Evolutionary conservation across 2,797 vertebrate genomes (phyloP), one percentile per base, ranked within the genome.

Genomic region (Thamnophis elegans): DNA sequence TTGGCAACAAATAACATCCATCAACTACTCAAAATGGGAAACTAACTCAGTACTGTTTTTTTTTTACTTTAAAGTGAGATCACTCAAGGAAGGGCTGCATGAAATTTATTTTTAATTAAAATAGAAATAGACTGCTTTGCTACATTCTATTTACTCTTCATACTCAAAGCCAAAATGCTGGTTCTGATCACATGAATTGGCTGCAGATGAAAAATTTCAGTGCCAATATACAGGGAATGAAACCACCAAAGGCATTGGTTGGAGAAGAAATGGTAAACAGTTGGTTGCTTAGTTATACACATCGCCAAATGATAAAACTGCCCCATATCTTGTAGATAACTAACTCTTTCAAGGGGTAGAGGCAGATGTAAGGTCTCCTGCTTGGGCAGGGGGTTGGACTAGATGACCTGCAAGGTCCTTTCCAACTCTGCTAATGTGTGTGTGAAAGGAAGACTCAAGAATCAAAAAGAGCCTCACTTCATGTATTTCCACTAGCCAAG

Each of bases 1-100:
- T 96, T 20, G 95, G 94, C 90, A 96, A 94, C 91, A 96, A 85
- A 97, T 2, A 97, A 94, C 91, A 95, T 20, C 60, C 73, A 95
- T 92, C 93, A 68, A 26, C 96, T 90, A 94, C 73, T 92, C 95
- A 93, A 90, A 94, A 95, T 59, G 90, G 78, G 65, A 78, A 94
- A 91, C 82, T 94, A 94, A 93, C 93, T 73, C 89, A 68, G 16
- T 65, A 11, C 25, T 87, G 59, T 10, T 85, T 56, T 73, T 51
- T 51, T 51, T 90, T 88, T 88, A 91, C 68, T 55, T 89, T 89
- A 32, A 82, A 88, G 85, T 32, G 60, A 82, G 8, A 0, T 20
- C 68, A 93, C 12, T 65, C 65, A 20, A 0, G 65, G 91, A 91
- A 90, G 59, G 87, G 91, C 90, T 51, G 89, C 73, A 20, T 47